phyloP scores from a whole-genome alignment of 2,113 vertebrate genomes.

The Clarias magur region DNA sequence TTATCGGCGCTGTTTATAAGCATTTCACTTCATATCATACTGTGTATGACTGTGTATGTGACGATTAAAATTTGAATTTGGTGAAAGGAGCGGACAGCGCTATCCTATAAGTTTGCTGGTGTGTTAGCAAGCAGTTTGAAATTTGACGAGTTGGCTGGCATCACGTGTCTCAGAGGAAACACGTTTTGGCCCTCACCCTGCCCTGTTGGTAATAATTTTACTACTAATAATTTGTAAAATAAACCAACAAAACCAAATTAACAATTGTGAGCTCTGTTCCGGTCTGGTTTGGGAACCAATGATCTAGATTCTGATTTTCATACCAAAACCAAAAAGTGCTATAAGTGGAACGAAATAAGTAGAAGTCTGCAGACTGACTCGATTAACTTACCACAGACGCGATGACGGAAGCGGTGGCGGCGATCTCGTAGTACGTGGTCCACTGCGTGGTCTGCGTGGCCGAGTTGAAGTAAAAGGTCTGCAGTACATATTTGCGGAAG shows the following conservation, averaged over 20 bases:
- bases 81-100: too few species aligned
- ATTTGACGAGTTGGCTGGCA: too few species aligned
- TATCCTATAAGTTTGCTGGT: too few species aligned
- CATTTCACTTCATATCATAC: too few species aligned
- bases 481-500: slow-evolving; percentile 92
- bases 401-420: slow-evolving; percentile 84
- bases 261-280: too few species aligned
- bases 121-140: too few species aligned
- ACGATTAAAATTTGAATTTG: too few species aligned
- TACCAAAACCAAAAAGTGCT: neutral
- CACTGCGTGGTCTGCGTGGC: slow-evolving; percentile 87
- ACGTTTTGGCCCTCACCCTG: too few species aligned
- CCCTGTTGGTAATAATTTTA: too few species aligned
- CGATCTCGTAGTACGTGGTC: slow-evolving; percentile 96
- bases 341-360: neutral
- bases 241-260: neutral
- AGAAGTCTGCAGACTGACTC: neutral
- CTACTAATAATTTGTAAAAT: neutral
- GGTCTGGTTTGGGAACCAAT: neutral
- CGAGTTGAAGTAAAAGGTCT: slow-evolving; percentile 96
- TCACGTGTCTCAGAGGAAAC: too few species aligned
- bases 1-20: too few species aligned
- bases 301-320: neutral
- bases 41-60: too few species aligned
- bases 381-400: slow-evolving; percentile 82